Base-by-base conservation (phyloP, 2,888 invertebrate genomes). In the Drosophila emarginata region DNA sequence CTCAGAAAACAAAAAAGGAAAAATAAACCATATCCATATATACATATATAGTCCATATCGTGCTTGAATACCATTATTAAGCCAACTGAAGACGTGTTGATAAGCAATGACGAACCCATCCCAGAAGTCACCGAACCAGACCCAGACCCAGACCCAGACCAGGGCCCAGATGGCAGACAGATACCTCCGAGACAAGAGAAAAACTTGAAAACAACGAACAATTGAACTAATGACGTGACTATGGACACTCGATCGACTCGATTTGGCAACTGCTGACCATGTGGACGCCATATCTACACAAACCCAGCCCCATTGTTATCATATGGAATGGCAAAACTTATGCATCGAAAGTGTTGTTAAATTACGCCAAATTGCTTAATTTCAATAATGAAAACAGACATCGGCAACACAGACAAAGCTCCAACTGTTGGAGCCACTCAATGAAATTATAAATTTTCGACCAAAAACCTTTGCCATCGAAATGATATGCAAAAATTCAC, bases 321-420 rank as follows among this genome's bases (percentile, higher is more conserved):
- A 85, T 74, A 76, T 77, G 77, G 77, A 78, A 82, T 81, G 81
- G 79, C 70, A 65, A 84, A 89, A 91, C 91, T 90, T 91, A 91
- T 91, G 87, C 87, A 89, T 87, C 78, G 87, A 89, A 90, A 89
- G 90, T 91, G 91, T 90, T 89, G 90, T 89, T 90, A 90, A 91
- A 91, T 90, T 90, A 87, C 90, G 86, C 84, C 88, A 84, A 91
- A 91, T 90, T 90, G 90, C 91, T 91, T 91, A 91, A 91, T 91
- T 91, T 85, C 89, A 90, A 89, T 89, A 87, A 88, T 88, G 87
- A 89, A 88, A 80, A 76, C 62, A 36, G 45, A 50, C 36, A 50
- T n/a, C n/a, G 61, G 9, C 36, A 59, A 39, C 57, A 23, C 51
- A 54, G 56, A 2, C 45, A 23, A 4, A 23, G 50, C 37, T 28